Base-by-base conservation (phyloP, 2,797 vertebrate species). In the Coccyzus lansbergi region DNA sequence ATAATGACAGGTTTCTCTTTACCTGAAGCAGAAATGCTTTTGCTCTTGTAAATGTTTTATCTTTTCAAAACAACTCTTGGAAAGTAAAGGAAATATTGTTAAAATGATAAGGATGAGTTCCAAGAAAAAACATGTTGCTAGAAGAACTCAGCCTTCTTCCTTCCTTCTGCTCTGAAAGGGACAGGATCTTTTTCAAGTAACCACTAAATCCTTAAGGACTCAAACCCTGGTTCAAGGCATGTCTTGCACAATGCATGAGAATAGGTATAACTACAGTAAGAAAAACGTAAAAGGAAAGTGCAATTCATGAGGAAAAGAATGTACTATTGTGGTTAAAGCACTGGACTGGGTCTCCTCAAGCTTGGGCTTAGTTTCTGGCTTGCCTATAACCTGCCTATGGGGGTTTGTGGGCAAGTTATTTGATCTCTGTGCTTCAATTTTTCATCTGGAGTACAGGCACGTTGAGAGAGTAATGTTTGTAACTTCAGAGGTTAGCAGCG, bases 41-140 rank as follows among this genome's bases (percentile, higher is more conserved):
- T 71, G 28, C 52, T 82, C 59, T 78, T 86, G 67, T 68, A 76
- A 71, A 75, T 28, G 40, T 70, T 93, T 93, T 83, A 71, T 86
- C 87, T 91, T 82, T 92, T 91, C 48, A 91, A 93, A 96, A 92
- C 64, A 92, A 10, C 46, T 82, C 87, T 90, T 92, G 67, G 78
- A 88, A 94, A 89, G 86, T 53, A 95, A 92, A 95, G 75, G 81
- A 95, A 93, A 89, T 83, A 86, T 25, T 83, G 53, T 53, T 62
- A 68, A 40, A 51, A 74, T 0, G 36, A 88, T 93, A 95, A 92
- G 88, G 72, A 65, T 4, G 10, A 93, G 11, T 80, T 89, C 92
- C 62, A 86, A 44, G 29, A 28, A 63, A 92, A 91, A 92, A 69
- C 65, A 93, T 79, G 69, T 91, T 93, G 77, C 92, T 48, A 82